Conservation (phyloP, 2,797 vertebrate genomes). For the Capromys pilorides region DNA sequence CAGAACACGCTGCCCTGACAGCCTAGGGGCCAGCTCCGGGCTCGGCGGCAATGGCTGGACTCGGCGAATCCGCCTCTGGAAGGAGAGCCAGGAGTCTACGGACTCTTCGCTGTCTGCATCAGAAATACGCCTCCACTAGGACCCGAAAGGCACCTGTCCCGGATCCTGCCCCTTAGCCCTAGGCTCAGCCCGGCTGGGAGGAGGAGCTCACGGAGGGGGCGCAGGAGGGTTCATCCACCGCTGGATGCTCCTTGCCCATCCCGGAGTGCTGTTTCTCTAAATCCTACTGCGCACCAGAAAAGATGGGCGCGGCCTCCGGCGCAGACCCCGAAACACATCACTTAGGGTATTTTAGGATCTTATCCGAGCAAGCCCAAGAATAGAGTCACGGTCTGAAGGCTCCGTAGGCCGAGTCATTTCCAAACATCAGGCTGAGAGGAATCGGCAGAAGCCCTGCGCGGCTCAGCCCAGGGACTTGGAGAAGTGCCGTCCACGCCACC, state of each 20-base stretch:
- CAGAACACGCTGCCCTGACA: fast-evolving
- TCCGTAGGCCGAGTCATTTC: neutral
- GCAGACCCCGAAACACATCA: neutral
- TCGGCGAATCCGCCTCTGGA: too few species aligned
- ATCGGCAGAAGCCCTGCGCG: neutral
- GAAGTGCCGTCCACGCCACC: constrained; percentile 25
- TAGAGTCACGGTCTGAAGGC: fast-evolving
- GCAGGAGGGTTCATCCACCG: too few species aligned
- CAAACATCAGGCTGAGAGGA: neutral
- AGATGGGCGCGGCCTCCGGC: neutral
- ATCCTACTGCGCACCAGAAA: neutral
- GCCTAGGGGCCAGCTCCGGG: fast-evolving
- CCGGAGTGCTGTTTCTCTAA: neutral
- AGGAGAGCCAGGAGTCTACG: neutral
- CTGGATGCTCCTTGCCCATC: neutral
- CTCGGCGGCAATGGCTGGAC: neutral
- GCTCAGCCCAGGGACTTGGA: neutral
- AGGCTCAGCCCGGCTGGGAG: neutral
- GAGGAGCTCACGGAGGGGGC: neutral
- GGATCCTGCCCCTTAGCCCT: neutral
- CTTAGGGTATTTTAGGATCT: neutral
- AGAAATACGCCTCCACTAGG: neutral
- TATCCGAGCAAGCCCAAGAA: neutral
- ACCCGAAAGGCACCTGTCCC: neutral
- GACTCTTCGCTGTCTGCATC: too few species aligned